Conservation (phyloP, 2,888 invertebrate species). For the Pollenia angustigena region DNA sequence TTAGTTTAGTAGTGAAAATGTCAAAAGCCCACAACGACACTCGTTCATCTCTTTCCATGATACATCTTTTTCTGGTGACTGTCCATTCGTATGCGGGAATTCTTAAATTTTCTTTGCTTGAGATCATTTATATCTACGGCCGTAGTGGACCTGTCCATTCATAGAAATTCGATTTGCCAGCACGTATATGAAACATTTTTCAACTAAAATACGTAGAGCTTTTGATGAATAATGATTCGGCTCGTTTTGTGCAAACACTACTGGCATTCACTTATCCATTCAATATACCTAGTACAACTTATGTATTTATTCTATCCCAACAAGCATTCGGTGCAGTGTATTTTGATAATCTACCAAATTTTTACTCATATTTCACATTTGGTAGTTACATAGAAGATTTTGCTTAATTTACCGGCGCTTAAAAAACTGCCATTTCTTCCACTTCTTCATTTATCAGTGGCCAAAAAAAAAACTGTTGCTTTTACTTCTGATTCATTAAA, state of each 20-base stretch:
- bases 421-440: too few relatives aligned
- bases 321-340: too few relatives aligned
- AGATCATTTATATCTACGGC: constrained; percentile 26
- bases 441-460: too few relatives aligned
- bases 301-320: too few relatives aligned
- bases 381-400: too few relatives aligned
- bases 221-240: constrained; percentile 71
- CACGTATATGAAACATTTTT: constrained; percentile 74
- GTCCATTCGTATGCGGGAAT: constrained; percentile 16
- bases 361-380: too few relatives aligned
- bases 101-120: constrained; percentile 33
- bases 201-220: constrained; percentile 70
- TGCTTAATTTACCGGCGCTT: too few relatives aligned
- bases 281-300: not conserved
- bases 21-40: constrained; percentile 68
- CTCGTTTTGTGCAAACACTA: constrained; percentile 19
- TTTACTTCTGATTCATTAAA: too few relatives aligned
- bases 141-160: constrained; percentile 13
- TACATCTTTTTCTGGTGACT: constrained; percentile 53
- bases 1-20: constrained; percentile 83
- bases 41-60: constrained; percentile 64
- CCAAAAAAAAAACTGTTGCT: too few relatives aligned
- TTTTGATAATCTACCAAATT: too few relatives aligned
- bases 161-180: constrained; percentile 30
- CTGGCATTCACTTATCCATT: constrained; percentile 10